A percentile compares a stretch with the other conserved stretches of the same genome.
phyloP scores from a whole-genome alignment of 1,140 invertebrate species.

The Drosophila kanapiae region DNA sequence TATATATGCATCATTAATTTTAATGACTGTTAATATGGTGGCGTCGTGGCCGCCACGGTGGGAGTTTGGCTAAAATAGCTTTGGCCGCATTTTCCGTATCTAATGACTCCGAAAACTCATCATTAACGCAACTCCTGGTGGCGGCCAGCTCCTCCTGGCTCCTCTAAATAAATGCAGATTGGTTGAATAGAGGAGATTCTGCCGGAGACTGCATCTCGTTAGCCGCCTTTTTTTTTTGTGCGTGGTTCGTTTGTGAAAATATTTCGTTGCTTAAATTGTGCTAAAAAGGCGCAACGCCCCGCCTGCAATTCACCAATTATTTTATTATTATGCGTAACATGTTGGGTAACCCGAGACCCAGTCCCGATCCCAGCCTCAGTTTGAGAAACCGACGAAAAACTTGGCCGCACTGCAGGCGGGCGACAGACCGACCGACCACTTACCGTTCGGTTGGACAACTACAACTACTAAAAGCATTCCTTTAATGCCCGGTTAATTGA shows the following conservation, averaged over 20 bases:
- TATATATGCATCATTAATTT: constrained; percentile 76
- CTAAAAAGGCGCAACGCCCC: background rate
- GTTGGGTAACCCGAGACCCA: constrained; percentile 52
- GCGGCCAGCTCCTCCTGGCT: background rate
- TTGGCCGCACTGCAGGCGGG: constrained; percentile 21
- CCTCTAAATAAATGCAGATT: constrained; percentile 16
- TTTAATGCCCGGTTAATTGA: constrained; percentile 80
- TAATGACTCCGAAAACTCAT: constrained; percentile 49
- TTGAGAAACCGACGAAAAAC: constrained; percentile 13
- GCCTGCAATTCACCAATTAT: constrained; percentile 40
- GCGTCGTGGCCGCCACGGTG: background rate
- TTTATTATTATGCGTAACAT: constrained; percentile 72
- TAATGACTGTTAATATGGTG: constrained; percentile 69
- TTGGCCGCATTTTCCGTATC: constrained; percentile 51
- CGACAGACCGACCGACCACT: constrained; percentile 44
- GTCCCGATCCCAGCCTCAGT: background rate
- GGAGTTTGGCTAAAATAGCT: constrained; percentile 36
- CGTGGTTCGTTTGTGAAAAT: constrained; percentile 15
- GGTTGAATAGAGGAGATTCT: constrained; percentile 11
- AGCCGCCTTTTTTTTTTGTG: constrained; percentile 1
- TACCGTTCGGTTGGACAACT: constrained; percentile 37
- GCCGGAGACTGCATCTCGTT: constrained; percentile 37
- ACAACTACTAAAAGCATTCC: constrained; percentile 69
- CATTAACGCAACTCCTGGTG: constrained; percentile 23
- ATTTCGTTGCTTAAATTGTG: constrained; percentile 18